These are phyloP conservation scores for Toxotes chatareus DNA, from an alignment of 2,113 vertebrate species.

Conservation along the genomic window DNA sequence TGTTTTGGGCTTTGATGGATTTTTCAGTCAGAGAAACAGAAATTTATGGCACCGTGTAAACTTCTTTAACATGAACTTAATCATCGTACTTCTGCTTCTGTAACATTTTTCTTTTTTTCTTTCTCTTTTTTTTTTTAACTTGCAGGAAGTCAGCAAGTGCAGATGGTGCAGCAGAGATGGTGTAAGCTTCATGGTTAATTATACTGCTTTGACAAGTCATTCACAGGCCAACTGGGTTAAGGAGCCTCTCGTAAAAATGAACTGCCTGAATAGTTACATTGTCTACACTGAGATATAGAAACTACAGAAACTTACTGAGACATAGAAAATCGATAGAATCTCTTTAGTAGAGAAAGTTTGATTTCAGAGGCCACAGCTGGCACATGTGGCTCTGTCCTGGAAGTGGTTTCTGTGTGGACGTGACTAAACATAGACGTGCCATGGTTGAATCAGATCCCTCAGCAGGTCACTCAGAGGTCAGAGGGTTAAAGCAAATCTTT, in stretches of 20 bases:
- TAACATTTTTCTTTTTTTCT: neutral
- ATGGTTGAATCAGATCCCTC: slow-evolving; percentile 36
- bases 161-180: neutral
- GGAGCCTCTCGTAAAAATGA: neutral
- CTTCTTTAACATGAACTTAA: neutral
- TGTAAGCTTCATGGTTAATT: neutral
- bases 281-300: neutral
- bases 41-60: neutral
- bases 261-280: neutral
- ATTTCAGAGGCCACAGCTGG: slow-evolving; percentile 2
- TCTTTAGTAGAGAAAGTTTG: neutral
- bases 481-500: slow-evolving; percentile 37
- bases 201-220: slow-evolving; percentile 1
- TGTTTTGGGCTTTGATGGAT: slow-evolving; percentile 10
- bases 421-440: slow-evolving; percentile 41
- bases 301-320: neutral
- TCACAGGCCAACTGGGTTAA: slow-evolving; percentile 11
- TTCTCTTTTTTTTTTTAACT: neutral
- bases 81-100: neutral
- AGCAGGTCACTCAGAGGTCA: slow-evolving; percentile 40
- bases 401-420: slow-evolving; percentile 25
- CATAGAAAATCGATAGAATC: neutral
- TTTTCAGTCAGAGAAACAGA: neutral
- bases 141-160: neutral
- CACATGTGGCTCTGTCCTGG: slow-evolving; percentile 20